Conservation (phyloP, 2,888 invertebrate genomes). For the Zaprionus bogoriensis region DNA sequence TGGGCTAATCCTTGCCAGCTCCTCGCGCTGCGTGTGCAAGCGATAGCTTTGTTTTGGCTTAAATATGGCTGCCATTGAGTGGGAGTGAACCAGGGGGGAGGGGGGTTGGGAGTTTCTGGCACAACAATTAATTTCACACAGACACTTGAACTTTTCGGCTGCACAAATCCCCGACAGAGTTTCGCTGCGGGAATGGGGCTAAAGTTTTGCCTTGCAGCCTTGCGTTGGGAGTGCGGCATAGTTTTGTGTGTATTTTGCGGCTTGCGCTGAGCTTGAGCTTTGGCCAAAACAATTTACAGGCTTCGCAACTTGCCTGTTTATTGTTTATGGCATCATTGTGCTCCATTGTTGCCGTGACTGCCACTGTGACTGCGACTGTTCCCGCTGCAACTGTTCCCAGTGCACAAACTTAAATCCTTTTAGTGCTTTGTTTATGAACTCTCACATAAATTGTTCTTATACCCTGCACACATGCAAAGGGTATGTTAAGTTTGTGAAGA, state of each 20-base stretch:
- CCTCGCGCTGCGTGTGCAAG: constrained; percentile 55
- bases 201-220: constrained; percentile 36
- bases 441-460: constrained; percentile 74
- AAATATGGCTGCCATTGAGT: constrained; percentile 33
- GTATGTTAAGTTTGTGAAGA: no score
- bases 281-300: constrained; percentile 71
- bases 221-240: constrained; percentile 69
- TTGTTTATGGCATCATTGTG: constrained; percentile 81
- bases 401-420: constrained; percentile 72
- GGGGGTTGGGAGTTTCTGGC: neutral
- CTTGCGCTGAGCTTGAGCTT: constrained; percentile 42
- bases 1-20: constrained; percentile 64
- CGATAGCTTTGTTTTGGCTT: constrained; percentile 75
- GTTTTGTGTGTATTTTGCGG: constrained; percentile 78
- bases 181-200: neutral
- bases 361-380: neutral
- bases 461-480: no score
- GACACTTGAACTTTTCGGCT: constrained; percentile 72
- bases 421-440: constrained; percentile 77
- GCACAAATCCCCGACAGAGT: constrained; percentile 67
- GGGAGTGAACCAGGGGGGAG: neutral
- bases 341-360: constrained; percentile 61
- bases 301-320: constrained; percentile 79
- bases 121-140: constrained; percentile 79
- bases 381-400: constrained; percentile 11